Conservation (phyloP, 1,140 invertebrate genomes). For the Stenopsyche tienmushanensis region DNA sequence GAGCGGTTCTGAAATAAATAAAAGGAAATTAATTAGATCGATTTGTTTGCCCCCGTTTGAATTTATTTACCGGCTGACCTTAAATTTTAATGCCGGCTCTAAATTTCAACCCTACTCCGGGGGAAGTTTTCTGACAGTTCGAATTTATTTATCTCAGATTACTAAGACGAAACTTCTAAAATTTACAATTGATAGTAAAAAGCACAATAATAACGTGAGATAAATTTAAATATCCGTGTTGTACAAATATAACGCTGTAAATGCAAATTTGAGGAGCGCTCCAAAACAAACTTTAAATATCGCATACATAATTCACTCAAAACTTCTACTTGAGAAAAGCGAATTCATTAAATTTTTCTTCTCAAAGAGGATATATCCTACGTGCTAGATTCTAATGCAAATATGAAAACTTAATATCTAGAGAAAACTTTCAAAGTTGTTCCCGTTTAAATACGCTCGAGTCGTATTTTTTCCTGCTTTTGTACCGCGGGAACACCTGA, state of each 20-base stretch:
- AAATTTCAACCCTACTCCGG: no score
- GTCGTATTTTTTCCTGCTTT: neutral
- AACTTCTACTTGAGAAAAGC: conserved; percentile 4
- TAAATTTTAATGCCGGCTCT: no score
- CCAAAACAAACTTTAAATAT: conserved; percentile 29
- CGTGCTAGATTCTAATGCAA: conserved; percentile 30
- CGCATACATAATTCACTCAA: conserved; percentile 27
- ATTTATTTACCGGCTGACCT: no score
- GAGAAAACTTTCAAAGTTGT: conserved; percentile 5
- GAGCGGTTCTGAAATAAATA: no score
- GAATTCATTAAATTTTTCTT: conserved; percentile 28
- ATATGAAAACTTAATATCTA: conserved; percentile 28
- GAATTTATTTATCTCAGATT: no score
- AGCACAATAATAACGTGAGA: neutral
- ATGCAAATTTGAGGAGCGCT: conserved; percentile 17
- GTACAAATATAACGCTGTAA: conserved; percentile 26
- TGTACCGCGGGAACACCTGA: neutral
- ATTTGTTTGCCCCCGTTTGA: no score
- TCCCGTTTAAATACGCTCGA: neutral
- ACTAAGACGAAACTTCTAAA: no score
- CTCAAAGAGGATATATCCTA: conserved; percentile 16
- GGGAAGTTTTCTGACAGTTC: no score
- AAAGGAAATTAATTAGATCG: no score
- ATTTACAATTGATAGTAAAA: neutral
- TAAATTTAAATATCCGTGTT: conserved; percentile 26